Evolutionary conservation across 2,113 vertebrate species (phyloP).

Genomic region (Archilochus colubris): DNA sequence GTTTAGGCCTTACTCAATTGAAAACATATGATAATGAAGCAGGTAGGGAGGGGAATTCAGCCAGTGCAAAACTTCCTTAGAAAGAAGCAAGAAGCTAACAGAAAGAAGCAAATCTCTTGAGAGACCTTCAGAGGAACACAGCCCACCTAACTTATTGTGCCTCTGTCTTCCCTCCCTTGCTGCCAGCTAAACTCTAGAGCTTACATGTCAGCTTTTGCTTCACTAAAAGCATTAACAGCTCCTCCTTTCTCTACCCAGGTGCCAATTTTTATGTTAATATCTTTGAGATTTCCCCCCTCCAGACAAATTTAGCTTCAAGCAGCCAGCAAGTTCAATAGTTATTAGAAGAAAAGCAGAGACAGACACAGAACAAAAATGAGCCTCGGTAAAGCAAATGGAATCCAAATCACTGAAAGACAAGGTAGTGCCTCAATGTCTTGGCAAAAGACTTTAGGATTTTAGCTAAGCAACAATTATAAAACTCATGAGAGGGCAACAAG

Average conservation of each 20-base stretch:
- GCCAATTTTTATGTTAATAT: not conserved
- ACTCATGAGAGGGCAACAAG: not conserved
- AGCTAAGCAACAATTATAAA: not conserved
- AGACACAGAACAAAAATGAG: not conserved
- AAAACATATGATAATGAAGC: not conserved
- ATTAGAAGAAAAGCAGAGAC: not conserved
- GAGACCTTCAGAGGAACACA: not conserved
- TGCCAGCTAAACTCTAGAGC: not conserved
- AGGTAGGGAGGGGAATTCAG: not conserved
- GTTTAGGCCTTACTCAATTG: not conserved
- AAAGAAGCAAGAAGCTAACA: not conserved
- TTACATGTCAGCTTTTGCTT: not conserved
- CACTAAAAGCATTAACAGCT: not conserved
- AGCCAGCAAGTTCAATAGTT: not conserved
- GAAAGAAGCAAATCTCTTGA: not conserved
- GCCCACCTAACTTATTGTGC: not conserved
- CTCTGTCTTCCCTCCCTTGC: not conserved
- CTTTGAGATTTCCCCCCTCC: not conserved
- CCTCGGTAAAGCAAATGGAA: not conserved
- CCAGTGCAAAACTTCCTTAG: not conserved
- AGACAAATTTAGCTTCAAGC: not conserved
- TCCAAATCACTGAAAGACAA: not conserved
- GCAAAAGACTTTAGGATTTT: not conserved
- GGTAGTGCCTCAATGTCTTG: not conserved
- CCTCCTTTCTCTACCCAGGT: not conserved